These are phyloP conservation scores for Dromococcyx pavoninus DNA, from an alignment of 2,797 vertebrate species.

Conservation along the genomic window DNA sequence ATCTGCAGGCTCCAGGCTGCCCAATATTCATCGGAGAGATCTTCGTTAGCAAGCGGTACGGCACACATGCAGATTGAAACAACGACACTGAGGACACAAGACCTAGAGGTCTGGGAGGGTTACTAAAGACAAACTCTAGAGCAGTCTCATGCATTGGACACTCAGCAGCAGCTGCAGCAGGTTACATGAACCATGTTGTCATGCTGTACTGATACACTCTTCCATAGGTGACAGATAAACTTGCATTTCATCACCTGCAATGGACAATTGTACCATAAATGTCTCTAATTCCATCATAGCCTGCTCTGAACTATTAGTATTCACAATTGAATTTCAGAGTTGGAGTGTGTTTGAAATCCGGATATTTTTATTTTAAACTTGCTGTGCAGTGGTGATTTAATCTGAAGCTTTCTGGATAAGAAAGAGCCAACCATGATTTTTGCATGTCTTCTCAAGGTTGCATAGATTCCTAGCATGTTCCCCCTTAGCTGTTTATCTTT, in stretches of 20 bases:
- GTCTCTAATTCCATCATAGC: not conserved
- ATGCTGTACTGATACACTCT: not conserved
- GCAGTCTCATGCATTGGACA: not conserved
- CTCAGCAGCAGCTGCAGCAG: not conserved
- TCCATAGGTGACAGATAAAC: not conserved
- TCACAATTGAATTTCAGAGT: not conserved
- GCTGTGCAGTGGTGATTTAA: not conserved
- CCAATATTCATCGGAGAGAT: not conserved
- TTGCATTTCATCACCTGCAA: not conserved
- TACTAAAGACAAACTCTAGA: rapidly evolving
- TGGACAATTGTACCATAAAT: not conserved
- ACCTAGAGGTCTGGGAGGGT: not conserved
- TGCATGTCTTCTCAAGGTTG: not conserved
- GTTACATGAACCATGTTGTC: not conserved
- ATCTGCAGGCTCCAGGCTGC: not conserved
- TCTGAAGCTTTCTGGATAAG: not conserved
- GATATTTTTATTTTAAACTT: not conserved
- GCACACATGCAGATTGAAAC: not conserved
- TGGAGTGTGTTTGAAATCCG: not conserved
- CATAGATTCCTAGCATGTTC: not conserved
- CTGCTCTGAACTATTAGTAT: not conserved
- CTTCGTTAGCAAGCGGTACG: not conserved
- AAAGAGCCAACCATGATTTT: not conserved
- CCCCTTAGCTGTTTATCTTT: not conserved
- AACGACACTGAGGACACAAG: not conserved